Evolutionary conservation across 2,888 invertebrate species (phyloP), one percentile per base, ranked within the genome.

Genomic region (Leptinotarsa peninsularis): DNA sequence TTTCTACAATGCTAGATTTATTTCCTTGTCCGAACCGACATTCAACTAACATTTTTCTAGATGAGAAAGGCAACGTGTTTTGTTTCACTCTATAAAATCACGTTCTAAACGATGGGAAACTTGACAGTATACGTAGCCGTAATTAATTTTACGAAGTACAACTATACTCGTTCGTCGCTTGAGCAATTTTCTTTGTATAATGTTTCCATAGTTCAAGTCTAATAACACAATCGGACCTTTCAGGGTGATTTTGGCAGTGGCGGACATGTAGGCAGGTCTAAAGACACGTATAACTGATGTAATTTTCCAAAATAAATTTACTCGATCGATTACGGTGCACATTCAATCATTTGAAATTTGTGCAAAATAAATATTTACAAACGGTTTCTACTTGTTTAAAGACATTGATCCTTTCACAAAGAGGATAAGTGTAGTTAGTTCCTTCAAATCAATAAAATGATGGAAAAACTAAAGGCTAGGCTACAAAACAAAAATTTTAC

Each of bases 61-160:
- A 54, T 54, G 54, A 54, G 54, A 54, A 54, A 54, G 54, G 54
- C 7, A 54, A 54, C 54, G 18, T 54, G 54, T 54, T 54, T 18
- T 54, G 54, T 54, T 54, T 54, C 13, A 18, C 54, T 18, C 18
- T 54, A 54, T 54, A 18, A 54, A 54, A 54, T 54, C 54, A 54
- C 54, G 54, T 54, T 54, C 54, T 54, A 54, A 54, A 54, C 54
- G 54, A 54, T 54, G 54, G 54, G 54, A 54, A 54, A 54, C 54
- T 54, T 7, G 54, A 54, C 54, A 54, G 7, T 54, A n/a, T 54
- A 54, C 54, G 18, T 18, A 43, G 54, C 54, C 18, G 18, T 54
- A 54, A 54, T 54, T 54, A 54, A 54, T 54, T 54, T 54, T 18
- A 54, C 54, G 18, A 5, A 54, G 54, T 7, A 18, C 18, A 54